phyloP scores from a whole-genome alignment of 2,888 invertebrate genomes.

The Melieria picta region DNA sequence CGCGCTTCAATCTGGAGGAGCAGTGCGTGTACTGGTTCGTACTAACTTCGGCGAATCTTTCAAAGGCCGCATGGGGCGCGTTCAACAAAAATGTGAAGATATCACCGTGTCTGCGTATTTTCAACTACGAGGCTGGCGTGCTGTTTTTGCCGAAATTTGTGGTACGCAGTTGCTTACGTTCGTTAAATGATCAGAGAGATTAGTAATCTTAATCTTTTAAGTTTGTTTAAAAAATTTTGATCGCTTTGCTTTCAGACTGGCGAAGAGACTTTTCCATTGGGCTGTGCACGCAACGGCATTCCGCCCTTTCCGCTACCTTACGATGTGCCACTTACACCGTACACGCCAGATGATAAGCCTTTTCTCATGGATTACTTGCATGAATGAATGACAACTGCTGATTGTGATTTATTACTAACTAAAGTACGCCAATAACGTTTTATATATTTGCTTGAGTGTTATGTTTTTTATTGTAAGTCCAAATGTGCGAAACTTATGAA shows the following conservation, averaged over 20 bases:
- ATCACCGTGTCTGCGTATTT: conserved; percentile 73
- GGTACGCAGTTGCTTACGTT: conserved; percentile 68
- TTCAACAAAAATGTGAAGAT: conserved; percentile 70
- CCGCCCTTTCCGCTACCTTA: conserved; percentile 77
- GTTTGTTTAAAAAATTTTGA: neutral
- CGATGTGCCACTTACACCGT: conserved; percentile 82
- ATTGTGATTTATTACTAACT: neutral
- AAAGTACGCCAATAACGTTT: too few species aligned
- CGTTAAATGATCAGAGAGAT: too few species aligned
- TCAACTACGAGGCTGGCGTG: conserved; percentile 93
- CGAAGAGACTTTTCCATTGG: conserved; percentile 71
- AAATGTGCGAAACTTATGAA: too few species aligned
- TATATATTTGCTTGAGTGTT: too few species aligned
- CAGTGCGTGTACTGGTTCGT: conserved; percentile 75
- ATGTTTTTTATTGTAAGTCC: too few species aligned
- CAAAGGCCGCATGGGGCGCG: conserved; percentile 96
- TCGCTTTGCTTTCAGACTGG: conserved; percentile 68
- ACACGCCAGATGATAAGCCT: conserved; percentile 75
- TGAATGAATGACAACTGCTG: conserved; percentile 28
- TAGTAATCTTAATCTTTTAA: too few species aligned
- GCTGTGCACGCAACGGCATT: conserved; percentile 55
- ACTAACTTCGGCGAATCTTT: conserved; percentile 93
- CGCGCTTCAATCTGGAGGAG: conserved; percentile 76
- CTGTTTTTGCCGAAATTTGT: conserved; percentile 85
- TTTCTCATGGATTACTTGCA: conserved; percentile 74